phyloP scores from a whole-genome alignment of 30 jellyfish, hydroid and myxozoan genomes.

The Hydractinia symbiolongicarpus region DNA sequence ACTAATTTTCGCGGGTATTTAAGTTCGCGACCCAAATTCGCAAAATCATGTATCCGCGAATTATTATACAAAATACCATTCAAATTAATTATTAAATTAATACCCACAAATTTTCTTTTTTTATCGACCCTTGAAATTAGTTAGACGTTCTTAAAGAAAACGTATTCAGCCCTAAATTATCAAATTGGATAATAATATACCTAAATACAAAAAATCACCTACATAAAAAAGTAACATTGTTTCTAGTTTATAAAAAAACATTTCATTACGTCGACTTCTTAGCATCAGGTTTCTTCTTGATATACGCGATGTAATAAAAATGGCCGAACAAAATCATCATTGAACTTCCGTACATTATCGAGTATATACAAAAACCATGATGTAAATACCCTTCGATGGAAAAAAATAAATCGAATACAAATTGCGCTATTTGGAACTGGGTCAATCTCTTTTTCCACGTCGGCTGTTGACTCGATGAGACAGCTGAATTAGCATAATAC shows the following conservation, averaged over 20 bases:
- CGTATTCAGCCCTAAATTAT: no score
- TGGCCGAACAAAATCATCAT: constrained; percentile 62
- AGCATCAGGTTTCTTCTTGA: constrained; percentile 22
- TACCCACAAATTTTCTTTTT: no score
- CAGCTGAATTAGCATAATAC: constrained; percentile 60
- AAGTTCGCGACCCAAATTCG: no score
- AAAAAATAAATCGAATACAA: constrained; percentile 49
- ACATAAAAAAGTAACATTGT: no score
- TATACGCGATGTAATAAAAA: constrained; percentile 65
- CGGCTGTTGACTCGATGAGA: constrained; percentile 17
- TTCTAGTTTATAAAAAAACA: neutral
- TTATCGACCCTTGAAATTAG: no score
- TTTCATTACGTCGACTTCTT: neutral
- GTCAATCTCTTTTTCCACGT: constrained; percentile 69
- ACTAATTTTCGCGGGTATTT: no score
- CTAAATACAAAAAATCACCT: no score
- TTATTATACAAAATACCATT: no score
- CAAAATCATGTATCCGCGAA: no score
- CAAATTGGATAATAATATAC: no score
- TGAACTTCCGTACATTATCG: constrained; percentile 56
- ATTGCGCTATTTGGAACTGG: constrained; percentile 74
- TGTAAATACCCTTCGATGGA: constrained; percentile 57
- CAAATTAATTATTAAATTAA: no score
- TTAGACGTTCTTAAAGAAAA: no score
- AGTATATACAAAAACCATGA: constrained; percentile 69